phyloP scores from a whole-genome alignment of 2,113 vertebrate genomes.

The Macroglossus sobrinus region DNA sequence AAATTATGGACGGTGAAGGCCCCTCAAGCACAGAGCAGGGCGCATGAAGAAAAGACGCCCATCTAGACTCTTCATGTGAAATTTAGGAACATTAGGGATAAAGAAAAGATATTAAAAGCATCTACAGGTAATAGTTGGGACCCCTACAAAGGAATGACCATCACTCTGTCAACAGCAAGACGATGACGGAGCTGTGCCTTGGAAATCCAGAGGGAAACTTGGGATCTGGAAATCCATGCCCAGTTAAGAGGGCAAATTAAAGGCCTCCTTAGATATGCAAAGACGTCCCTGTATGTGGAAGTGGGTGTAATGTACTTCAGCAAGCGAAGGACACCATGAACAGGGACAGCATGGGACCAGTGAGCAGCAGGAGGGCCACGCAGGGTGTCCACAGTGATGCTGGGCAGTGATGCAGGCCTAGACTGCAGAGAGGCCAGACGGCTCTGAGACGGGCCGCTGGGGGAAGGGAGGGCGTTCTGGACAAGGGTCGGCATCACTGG shows the following conservation, averaged over 20 bases:
- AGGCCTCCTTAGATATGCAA: background rate
- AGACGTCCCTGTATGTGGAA: background rate
- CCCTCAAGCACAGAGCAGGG: background rate
- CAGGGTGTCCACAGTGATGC: rapidly evolving
- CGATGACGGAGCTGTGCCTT: background rate
- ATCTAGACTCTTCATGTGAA: background rate
- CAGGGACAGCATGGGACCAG: no score
- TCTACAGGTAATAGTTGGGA: background rate
- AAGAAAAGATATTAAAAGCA: background rate
- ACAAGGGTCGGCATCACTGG: background rate
- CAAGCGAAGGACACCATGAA: background rate
- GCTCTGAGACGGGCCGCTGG: background rate
- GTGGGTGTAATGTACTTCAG: background rate
- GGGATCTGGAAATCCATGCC: background rate
- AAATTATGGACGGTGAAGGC: background rate
- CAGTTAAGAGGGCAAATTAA: background rate
- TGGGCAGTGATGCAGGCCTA: background rate
- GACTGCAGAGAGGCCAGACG: background rate
- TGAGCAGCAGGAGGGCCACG: background rate
- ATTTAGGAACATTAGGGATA: background rate
- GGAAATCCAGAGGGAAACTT: background rate
- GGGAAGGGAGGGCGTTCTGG: background rate
- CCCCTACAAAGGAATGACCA: no score
- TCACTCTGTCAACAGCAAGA: background rate
- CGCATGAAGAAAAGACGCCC: background rate